A percentile compares a stretch with the other conserved stretches of the same genome.
phyloP scores from a whole-genome alignment of 2,888 invertebrate genomes.

The Orchesella flavescens region DNA sequence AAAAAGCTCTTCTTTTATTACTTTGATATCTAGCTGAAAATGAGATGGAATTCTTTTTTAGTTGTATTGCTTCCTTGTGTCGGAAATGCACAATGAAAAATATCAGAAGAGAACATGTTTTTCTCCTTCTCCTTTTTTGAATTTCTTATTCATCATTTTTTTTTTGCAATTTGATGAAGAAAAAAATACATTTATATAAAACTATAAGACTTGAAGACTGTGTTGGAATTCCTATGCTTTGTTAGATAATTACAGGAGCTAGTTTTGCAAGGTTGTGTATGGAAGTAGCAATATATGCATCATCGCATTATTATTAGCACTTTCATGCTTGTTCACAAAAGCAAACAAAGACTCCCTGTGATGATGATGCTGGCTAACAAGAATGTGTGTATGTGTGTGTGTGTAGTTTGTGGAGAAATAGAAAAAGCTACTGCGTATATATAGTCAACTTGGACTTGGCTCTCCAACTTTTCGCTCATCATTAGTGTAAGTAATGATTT shows the following conservation, averaged over 20 bases:
- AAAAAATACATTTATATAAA: conserved; percentile 19
- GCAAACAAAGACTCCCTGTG: conserved; percentile 53
- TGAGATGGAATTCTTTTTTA: conserved; percentile 26
- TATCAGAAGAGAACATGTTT: conserved; percentile 35
- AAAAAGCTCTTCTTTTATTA: neutral
- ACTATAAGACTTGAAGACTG: conserved; percentile 7
- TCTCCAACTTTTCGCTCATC: conserved; percentile 1
- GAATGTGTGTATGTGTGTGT: no score
- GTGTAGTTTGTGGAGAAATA: no score
- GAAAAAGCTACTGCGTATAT: no score
- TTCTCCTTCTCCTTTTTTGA: conserved; percentile 27
- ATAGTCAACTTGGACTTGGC: neutral
- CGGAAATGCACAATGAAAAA: no score
- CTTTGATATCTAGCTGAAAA: neutral
- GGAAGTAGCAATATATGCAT: neutral
- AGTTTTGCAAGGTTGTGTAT: conserved; percentile 39
- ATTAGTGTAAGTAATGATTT: conserved; percentile 44
- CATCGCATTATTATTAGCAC: conserved; percentile 30
- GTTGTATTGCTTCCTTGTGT: neutral
- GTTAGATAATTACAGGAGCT: conserved; percentile 43
- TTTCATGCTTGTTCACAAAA: conserved; percentile 37
- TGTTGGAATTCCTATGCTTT: conserved; percentile 33
- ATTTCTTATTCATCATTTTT: neutral
- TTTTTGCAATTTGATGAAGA: conserved; percentile 24
- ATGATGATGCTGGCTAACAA: conserved; percentile 15